Evolutionary conservation across 2,113 vertebrate genomes (phyloP), one percentile per base, ranked within the genome.

Genomic region (human): DNA sequence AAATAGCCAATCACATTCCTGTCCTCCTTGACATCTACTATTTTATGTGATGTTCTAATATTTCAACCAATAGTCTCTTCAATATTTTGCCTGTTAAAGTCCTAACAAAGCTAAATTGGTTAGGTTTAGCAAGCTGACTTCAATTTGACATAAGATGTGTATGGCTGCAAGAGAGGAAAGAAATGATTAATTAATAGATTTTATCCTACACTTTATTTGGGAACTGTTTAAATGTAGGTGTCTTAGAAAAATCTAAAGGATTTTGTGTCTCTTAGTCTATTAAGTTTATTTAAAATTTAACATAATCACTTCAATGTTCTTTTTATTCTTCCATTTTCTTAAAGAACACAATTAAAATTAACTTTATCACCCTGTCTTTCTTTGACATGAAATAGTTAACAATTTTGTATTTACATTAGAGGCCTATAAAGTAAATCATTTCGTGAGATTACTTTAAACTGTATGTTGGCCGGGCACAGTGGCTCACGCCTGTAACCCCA

Each of bases 21-120:
- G 50, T 93, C 93, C 92, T 82, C 35, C 43, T 86, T 85, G 52
- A 89, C 80, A 96, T n/a, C 1, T 57, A 20, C 92, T 90, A 83
- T 1, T 8, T 76, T 90, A 88, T 97, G 84, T 43, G 52, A 93
- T 59, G 52, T 93, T 97, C 85, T n/a, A 94, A 70, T 78, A 79
- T 81, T 35, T 11, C 70, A 85, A 93, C 43, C 89, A 98, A 97
- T 66, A 72, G 48, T 22, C 84, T 97, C 95, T 98, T 98, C 91
- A 97, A 57, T 72, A 18, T 90, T 98, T 97, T 96, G 93, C 90
- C 96, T 97, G 84, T 97, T 92, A 88, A 82, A 75, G 68, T 97
- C 91, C 86, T 27, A 98, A 97, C 96, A 97, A 98, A 97, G 22
- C 43, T 98, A 90, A 98, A 98, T 94, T 96, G 83, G 80, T 92